Evolutionary conservation across 2,888 invertebrate genomes (phyloP).

Genomic region (Eupelmus urozonus): DNA sequence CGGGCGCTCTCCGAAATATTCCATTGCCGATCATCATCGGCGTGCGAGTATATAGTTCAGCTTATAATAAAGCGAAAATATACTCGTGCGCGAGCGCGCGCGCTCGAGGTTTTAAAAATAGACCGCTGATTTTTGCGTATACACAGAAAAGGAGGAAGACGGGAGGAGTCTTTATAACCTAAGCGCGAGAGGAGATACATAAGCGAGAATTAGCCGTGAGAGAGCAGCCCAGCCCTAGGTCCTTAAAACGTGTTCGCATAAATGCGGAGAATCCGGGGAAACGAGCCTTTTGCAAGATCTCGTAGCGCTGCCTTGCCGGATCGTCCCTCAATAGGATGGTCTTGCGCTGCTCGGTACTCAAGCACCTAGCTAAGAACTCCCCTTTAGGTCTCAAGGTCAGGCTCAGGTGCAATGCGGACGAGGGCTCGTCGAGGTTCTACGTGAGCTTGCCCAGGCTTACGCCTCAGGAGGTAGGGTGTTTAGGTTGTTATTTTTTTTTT

Average conservation of each 20-base stretch:
- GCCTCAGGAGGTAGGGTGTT: slow-evolving; percentile 75
- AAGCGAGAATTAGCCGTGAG: too few species aligned
- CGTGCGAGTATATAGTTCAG: too few species aligned
- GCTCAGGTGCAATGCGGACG: slow-evolving; percentile 42
- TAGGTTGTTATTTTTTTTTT: slow-evolving; percentile 10
- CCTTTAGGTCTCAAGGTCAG: slow-evolving; percentile 51
- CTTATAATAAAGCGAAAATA: too few species aligned
- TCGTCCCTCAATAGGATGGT: slow-evolving; percentile 53
- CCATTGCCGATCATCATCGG: too few species aligned
- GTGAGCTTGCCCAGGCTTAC: slow-evolving; percentile 73
- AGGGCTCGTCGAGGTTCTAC: slow-evolving; percentile 63
- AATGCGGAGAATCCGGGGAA: slow-evolving; percentile 53
- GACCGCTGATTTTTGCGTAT: too few species aligned
- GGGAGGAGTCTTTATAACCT: slow-evolving; percentile 40
- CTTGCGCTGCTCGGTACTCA: slow-evolving; percentile 41
- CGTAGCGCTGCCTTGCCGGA: slow-evolving; percentile 47
- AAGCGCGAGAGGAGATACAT: not conserved
- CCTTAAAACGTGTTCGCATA: slow-evolving; percentile 36
- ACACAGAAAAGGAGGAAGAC: not conserved
- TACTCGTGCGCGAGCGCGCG: too few species aligned
- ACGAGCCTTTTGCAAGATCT: slow-evolving; percentile 29
- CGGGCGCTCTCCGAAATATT: too few species aligned
- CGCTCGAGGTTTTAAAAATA: too few species aligned
- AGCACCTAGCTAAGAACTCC: slow-evolving; percentile 60
- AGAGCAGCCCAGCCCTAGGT: too few species aligned